phyloP scores from a whole-genome alignment of 2,888 invertebrate species.

The Beris chalybata region DNA sequence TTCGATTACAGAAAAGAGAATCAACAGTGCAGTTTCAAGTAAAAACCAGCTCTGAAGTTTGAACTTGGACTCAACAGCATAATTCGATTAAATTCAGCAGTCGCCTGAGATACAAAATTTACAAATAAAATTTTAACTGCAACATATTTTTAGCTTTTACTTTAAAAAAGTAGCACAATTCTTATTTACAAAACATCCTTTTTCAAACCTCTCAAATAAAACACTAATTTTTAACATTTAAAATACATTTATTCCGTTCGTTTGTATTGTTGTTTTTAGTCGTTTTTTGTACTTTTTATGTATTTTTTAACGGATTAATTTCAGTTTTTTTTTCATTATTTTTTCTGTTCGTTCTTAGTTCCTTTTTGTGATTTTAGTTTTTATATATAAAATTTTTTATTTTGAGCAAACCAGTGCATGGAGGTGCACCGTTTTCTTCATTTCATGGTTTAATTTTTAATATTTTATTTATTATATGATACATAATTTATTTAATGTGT shows the following conservation, averaged over 20 bases:
- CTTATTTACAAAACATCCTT: too few species aligned
- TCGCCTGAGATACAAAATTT: too few species aligned
- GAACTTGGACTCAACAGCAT: too few species aligned
- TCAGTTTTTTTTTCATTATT: background rate
- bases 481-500: slow-evolving; percentile 5
- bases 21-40: too few species aligned
- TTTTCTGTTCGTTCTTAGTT: background rate
- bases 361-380: slow-evolving; percentile 6
- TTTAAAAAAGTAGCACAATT: too few species aligned
- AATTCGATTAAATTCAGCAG: too few species aligned
- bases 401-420: slow-evolving; percentile 8
- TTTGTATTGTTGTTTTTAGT: slow-evolving; percentile 12
- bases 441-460: background rate
- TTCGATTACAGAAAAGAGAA: too few species aligned
- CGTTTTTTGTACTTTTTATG: background rate
- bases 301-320: background rate
- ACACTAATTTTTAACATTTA: slow-evolving; percentile 35
- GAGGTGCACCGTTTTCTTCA: slow-evolving; percentile 20
- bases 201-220: too few species aligned
- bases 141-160: too few species aligned
- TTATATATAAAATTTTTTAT: slow-evolving; percentile 1
- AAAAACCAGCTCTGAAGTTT: too few species aligned
- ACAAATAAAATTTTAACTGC: too few species aligned
- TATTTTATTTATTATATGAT: background rate
- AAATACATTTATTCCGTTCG: slow-evolving; percentile 41